Percentiles rank a stretch among this genome's conserved stretches.
Conservation (phyloP, 2,888 invertebrate species). For the Drosophila anomalata region DNA sequence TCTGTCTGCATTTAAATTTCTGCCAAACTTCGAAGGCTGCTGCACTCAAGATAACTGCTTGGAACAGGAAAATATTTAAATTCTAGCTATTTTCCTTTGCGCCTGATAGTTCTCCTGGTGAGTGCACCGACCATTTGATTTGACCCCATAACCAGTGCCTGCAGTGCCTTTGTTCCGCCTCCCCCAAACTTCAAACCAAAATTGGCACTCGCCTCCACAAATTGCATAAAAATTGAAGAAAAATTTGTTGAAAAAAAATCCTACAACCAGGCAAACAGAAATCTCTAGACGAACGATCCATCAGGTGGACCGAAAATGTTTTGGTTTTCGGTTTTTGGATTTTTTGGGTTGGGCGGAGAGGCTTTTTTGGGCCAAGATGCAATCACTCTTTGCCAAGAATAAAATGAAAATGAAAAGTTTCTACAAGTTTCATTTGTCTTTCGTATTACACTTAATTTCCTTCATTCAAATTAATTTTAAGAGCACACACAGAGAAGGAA, state of each 20-base stretch:
- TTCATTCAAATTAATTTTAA: slow-evolving; percentile 45
- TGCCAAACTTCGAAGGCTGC: slow-evolving; percentile 33
- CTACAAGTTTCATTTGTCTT: slow-evolving; percentile 45
- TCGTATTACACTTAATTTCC: slow-evolving; percentile 44
- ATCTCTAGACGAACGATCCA: neutral
- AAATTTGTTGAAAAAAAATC: slow-evolving; percentile 25
- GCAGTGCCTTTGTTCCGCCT: neutral
- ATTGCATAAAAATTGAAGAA: slow-evolving; percentile 14
- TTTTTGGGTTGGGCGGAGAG: neutral
- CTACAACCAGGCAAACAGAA: slow-evolving; percentile 40
- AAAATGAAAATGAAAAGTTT: slow-evolving; percentile 14
- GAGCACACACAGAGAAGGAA: slow-evolving; percentile 26
- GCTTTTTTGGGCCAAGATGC: slow-evolving; percentile 15
- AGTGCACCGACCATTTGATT: neutral
- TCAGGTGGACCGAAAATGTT: slow-evolving; percentile 6
- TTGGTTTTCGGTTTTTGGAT: slow-evolving; percentile 2
- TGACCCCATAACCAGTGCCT: neutral
- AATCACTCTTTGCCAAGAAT: slow-evolving; percentile 14
- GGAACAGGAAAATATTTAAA: neutral
- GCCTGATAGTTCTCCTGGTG: slow-evolving; percentile 5
- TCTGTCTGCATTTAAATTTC: slow-evolving; percentile 26
- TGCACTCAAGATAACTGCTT: slow-evolving; percentile 44
- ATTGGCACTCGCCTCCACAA: neutral
- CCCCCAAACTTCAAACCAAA: neutral
- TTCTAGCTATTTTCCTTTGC: slow-evolving; percentile 8